Evolutionary conservation across 2,113 vertebrate genomes (phyloP).

Genomic region (Rana temporaria): DNA sequence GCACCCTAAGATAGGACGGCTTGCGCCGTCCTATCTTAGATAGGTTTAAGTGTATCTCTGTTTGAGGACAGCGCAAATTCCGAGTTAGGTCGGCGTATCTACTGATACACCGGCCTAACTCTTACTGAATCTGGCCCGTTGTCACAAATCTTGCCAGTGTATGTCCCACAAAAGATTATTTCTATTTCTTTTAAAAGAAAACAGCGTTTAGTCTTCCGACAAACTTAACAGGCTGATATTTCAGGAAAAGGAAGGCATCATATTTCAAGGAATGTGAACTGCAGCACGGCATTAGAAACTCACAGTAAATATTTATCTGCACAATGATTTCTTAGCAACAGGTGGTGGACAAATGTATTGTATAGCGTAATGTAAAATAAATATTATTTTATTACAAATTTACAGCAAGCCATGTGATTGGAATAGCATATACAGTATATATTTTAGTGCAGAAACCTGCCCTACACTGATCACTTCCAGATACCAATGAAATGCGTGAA

Average conservation of each 20-base stretch:
- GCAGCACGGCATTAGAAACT: constrained; percentile 12
- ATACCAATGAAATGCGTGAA: not conserved
- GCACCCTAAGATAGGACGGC: too few species aligned
- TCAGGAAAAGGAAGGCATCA: constrained; percentile 26
- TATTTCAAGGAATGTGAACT: constrained; percentile 45
- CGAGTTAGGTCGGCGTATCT: too few species aligned
- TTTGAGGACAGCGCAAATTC: too few species aligned
- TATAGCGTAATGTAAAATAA: constrained; percentile 21
- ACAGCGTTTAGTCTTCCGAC: constrained; percentile 21
- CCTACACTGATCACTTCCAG: constrained; percentile 21
- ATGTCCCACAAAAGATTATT: constrained; percentile 10
- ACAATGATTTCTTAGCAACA: constrained; percentile 55
- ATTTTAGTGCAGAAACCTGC: constrained; percentile 3
- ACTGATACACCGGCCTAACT: too few species aligned
- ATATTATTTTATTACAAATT: constrained; percentile 45
- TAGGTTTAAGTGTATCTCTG: too few species aligned
- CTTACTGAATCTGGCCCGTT: too few species aligned
- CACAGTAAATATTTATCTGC: constrained; percentile 53
- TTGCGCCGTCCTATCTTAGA: too few species aligned
- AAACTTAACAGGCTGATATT: constrained; percentile 33
- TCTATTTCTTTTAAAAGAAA: constrained; percentile 36
- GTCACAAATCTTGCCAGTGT: too few species aligned
- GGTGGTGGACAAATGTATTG: constrained; percentile 41
- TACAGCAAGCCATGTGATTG: constrained; percentile 31
- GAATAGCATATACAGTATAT: constrained; percentile 24